Evolutionary conservation across 2,797 vertebrate species (phyloP), one percentile per base, ranked within the genome.

Genomic region (Echeneis naucrates): DNA sequence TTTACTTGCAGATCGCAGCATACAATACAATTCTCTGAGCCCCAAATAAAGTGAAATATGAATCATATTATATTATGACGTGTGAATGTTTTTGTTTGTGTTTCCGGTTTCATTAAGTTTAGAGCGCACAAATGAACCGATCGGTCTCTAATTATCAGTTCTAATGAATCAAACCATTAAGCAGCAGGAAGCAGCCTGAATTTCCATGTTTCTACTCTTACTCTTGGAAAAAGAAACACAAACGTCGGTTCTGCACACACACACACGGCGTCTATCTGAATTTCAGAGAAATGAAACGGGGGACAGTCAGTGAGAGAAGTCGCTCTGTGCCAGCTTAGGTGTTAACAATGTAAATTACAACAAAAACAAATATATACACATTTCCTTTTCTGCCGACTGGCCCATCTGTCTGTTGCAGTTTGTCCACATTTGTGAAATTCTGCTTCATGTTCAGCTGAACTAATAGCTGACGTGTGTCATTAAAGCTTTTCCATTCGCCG

Each of bases 381-480:
- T 33, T 32, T 50, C 7, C 21, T 47, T 24, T 8, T n/a, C 11
- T 3, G 30, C 23, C 7, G 5, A 48, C 32, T 10, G 2, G 55
- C 32, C 19, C 1, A n/a, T 4, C 2, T 8, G 56, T 63, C 38
- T 57, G n/a, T n/a, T n/a, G 59, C 62, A 37, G 64, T 33, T 40
- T 60, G 47, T 37, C 16, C 27, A 4, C 23, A 40, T 52, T 58
- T 23, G 10, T 55, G 5, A 48, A 26, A 59, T 38, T 68, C 48
- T 47, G 53, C 44, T 45, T 37, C 14, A 33, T 48, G 54, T 68
- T 57, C 26, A 32, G 13, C 52, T 12, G 58, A 71, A 72, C 53
- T 33, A n/a, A 53, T 2, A 32, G 24, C 12, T 33, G 64, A 78
- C 73, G 59, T 33, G 50, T 24, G 32, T 51, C 35, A 62, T 61